Evolutionary conservation across 2,113 vertebrate genomes (phyloP).

Genomic region (Tauraco erythrolophus): DNA sequence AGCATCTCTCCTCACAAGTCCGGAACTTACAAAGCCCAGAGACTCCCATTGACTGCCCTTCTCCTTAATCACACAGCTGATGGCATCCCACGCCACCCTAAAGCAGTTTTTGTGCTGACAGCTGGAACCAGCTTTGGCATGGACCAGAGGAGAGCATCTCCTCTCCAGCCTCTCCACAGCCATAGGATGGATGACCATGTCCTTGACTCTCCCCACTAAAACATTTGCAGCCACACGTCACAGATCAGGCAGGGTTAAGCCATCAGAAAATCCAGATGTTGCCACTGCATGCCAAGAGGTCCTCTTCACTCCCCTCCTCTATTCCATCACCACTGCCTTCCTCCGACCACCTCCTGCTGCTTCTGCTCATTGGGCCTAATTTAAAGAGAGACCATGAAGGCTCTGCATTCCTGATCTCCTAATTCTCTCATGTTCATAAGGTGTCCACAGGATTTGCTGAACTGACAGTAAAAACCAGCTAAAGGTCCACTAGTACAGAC

Average conservation of each 20-base stretch:
- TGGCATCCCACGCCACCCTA: neutral
- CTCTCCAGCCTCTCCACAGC: neutral
- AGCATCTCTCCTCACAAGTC: neutral
- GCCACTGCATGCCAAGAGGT: neutral
- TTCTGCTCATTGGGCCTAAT: neutral
- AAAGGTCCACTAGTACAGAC: neutral
- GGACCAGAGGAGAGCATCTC: neutral
- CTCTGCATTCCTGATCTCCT: neutral
- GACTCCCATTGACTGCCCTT: neutral
- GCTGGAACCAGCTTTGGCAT: neutral
- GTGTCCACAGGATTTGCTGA: neutral
- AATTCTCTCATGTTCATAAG: neutral
- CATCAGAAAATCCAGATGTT: neutral
- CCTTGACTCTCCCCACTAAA: neutral
- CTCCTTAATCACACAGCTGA: rapidly evolving
- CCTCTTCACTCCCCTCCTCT: neutral
- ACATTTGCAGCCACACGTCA: neutral
- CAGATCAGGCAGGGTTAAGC: neutral
- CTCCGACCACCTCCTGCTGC: neutral
- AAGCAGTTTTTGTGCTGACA: neutral
- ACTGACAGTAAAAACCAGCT: neutral
- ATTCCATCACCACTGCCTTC: neutral
- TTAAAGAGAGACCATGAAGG: neutral
- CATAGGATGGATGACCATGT: neutral
- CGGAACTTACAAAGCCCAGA: neutral